Percentiles rank a stretch among this genome's conserved stretches.
phyloP scores from a whole-genome alignment of 2,113 vertebrate genomes.

The Apteryx owenii region DNA sequence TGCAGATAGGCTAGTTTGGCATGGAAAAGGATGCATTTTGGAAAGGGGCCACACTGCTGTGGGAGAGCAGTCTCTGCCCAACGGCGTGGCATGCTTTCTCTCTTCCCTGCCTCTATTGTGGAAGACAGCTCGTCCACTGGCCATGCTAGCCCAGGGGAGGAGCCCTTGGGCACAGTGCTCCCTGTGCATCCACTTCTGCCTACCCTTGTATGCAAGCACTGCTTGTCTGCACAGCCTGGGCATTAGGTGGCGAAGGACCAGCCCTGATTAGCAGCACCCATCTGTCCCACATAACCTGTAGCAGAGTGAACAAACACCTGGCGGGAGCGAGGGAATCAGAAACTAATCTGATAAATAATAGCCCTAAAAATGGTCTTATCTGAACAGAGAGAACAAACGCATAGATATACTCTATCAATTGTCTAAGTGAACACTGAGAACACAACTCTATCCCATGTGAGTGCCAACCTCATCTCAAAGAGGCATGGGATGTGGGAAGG shows the following conservation, averaged over 20 bases:
- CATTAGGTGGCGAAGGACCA: accelerated
- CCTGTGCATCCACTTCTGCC: background rate
- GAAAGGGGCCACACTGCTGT: too few species aligned
- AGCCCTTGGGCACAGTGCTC: accelerated
- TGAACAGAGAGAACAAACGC: background rate
- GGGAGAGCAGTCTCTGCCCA: background rate
- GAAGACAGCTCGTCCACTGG: too few species aligned
- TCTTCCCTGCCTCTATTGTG: too few species aligned
- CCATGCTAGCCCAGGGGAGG: background rate
- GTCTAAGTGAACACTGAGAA: background rate
- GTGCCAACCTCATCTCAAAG: background rate
- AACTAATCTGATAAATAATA: background rate
- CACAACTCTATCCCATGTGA: background rate
- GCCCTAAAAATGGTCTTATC: background rate
- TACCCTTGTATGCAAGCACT: accelerated
- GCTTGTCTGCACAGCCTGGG: background rate
- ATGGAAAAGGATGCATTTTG: background rate
- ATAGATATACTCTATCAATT: background rate
- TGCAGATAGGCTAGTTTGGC: background rate
- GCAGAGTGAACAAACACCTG: background rate
- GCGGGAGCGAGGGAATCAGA: background rate
- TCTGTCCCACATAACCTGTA: accelerated
- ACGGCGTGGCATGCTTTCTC: background rate
- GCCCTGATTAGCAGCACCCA: background rate
- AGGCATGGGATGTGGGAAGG: background rate